Evolutionary conservation across 2,113 vertebrate species (phyloP), one percentile per base, ranked within the genome.

Genomic region (Irena cyanogastra): DNA sequence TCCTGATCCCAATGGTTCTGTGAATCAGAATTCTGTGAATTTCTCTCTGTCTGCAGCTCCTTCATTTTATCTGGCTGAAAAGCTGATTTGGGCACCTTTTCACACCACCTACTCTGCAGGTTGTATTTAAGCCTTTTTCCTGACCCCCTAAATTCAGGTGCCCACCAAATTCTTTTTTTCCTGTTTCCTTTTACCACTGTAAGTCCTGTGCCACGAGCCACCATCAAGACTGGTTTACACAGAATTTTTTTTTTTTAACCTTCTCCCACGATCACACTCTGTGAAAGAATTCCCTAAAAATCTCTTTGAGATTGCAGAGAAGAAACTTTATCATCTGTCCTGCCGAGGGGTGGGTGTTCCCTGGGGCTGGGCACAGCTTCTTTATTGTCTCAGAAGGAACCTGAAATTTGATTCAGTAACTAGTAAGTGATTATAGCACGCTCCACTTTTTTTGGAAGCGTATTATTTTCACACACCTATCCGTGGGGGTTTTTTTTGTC

Each of bases 191-290:
- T 35, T 30, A 24, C 65, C 49, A 11, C 37, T 61, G 2, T 7
- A 35, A 27, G 6, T 61, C 27, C 42, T 1, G 0, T 66, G 12
- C 47, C 45, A 31, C 0, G 8, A 71, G 26, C 27, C 54, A 64
- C 5, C 30, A 47, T 22, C 23, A 70, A 28, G 27, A n/a, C 27
- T 44, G 24, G 5, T 60, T 87, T 77, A 11, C 30, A 15, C 9
- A 47, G 24, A 44, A 53, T 42, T 74, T 45, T 63, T 45, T 28
- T 60, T 53, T 54, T 28, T 57, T 50, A 54, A 17, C 16, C 27
- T 71, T 44, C 21, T 70, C 4, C 9, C 16, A 3, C 21, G 39
- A 31, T 14, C 8, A 10, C 59, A 31, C 2, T 13, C 22, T 19
- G 9, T 61, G 49, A 86, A 53, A 1, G 4, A 44, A 72, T 78